These are phyloP conservation scores for Harpegnathos saltator DNA, from an alignment of 1,140 invertebrate genomes.

Conservation along the genomic window DNA sequence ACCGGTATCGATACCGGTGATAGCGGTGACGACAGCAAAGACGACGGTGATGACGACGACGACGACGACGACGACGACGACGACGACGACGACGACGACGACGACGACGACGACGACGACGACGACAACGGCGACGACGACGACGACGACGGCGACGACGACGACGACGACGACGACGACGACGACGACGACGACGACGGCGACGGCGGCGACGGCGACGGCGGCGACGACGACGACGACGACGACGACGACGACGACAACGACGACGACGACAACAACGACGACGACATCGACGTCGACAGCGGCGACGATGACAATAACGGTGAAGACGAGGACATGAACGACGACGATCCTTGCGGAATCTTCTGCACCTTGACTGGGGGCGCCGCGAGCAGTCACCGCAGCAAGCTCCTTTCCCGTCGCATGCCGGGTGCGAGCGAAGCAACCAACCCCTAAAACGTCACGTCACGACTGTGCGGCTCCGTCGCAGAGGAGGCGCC, in stretches of 20 bases:
- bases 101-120: not conserved
- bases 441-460: constrained; percentile 74
- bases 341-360: constrained; percentile 9
- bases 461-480: constrained; percentile 75
- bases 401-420: constrained; percentile 69
- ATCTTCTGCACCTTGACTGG: constrained; percentile 51
- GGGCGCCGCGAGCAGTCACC: constrained; percentile 62
- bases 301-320: not conserved
- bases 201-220: not conserved
- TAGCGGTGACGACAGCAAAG: too few species aligned
- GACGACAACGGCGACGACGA: not conserved
- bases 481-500: constrained; percentile 64
- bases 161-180: not conserved
- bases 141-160: not conserved
- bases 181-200: not conserved
- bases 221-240: not conserved
- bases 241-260: not conserved
- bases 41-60: not conserved
- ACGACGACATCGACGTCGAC: not conserved
- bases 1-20: too few species aligned
- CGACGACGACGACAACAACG: not conserved
- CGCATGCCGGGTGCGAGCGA: constrained; percentile 67
- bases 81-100: not conserved
- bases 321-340: too few species aligned
- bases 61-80: not conserved